These are phyloP conservation scores for Apodemus agrarius DNA, from an alignment of 2,797 vertebrate species.

Conservation along the genomic window DNA sequence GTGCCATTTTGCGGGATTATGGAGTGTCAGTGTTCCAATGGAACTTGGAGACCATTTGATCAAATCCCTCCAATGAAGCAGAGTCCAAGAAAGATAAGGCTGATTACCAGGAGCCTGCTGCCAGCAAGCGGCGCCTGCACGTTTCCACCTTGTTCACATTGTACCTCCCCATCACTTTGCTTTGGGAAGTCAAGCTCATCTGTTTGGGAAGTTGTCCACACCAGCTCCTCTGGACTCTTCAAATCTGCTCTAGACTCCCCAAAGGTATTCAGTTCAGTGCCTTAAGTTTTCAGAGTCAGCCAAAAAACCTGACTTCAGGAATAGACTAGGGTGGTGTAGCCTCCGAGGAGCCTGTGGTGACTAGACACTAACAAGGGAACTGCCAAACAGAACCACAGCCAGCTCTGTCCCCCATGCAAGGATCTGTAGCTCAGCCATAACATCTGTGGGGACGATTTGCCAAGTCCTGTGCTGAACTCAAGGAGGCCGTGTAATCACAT, in stretches of 20 bases:
- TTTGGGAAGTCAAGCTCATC: background rate
- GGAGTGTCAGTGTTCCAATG: background rate
- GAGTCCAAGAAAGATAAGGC: constrained; percentile 3
- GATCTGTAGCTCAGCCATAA: constrained; percentile 88
- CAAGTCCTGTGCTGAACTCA: constrained; percentile 83
- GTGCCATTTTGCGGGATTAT: constrained; percentile 33
- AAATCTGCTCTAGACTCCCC: constrained; percentile 32
- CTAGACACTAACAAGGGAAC: constrained; percentile 82
- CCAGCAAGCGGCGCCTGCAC: background rate
- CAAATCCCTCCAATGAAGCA: background rate
- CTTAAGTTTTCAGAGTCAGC: constrained; percentile 66
- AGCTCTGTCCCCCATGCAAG: constrained; percentile 85
- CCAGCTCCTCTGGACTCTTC: constrained; percentile 38
- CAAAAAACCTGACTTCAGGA: constrained; percentile 73
- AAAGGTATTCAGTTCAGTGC: constrained; percentile 61
- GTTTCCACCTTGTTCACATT: background rate
- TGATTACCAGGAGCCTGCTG: background rate
- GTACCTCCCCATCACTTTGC: background rate
- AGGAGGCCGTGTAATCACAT: constrained; percentile 87
- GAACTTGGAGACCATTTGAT: constrained; percentile 29
- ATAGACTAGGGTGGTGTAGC: constrained; percentile 75
- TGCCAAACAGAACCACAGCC: constrained; percentile 79
- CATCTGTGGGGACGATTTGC: constrained; percentile 91
- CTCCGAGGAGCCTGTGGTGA: constrained; percentile 79
- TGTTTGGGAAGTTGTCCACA: background rate